These are phyloP conservation scores for Euzophera pinguis DNA, from an alignment of 2,888 invertebrate species.

Conservation along the genomic window DNA sequence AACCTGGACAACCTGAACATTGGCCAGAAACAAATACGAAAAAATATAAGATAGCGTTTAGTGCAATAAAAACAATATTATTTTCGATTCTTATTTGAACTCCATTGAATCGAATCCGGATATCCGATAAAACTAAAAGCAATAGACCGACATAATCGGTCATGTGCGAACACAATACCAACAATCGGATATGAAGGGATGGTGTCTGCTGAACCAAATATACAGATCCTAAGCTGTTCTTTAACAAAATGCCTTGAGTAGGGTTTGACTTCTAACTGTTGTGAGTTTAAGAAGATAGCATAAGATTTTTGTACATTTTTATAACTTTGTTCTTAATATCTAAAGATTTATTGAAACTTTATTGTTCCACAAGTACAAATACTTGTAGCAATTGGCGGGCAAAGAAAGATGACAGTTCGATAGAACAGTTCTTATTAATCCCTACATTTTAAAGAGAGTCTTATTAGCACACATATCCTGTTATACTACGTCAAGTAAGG, in stretches of 20 bases:
- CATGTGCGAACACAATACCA: conserved; percentile 12
- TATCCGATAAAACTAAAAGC: conserved; percentile 8
- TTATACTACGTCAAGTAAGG: no score
- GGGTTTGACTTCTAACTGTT: background rate
- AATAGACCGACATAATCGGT: conserved; percentile 12
- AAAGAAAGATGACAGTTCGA: no score
- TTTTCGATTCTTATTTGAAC: background rate
- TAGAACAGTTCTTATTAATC: no score
- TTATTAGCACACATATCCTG: no score
- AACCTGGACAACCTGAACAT: no score
- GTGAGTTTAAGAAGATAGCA: background rate
- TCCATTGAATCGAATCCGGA: conserved; percentile 1
- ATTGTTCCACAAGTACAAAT: no score
- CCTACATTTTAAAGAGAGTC: no score
- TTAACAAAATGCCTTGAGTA: background rate
- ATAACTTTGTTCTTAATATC: background rate
- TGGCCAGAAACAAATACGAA: background rate
- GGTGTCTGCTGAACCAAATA: background rate
- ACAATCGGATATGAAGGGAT: conserved; percentile 7
- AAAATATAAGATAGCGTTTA: background rate
- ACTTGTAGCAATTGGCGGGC: no score
- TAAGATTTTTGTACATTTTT: background rate
- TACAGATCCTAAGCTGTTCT: background rate
- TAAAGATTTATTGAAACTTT: no score
- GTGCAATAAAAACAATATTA: background rate